Conservation (phyloP, 2,888 invertebrate genomes). For the Acleris holmiana region DNA sequence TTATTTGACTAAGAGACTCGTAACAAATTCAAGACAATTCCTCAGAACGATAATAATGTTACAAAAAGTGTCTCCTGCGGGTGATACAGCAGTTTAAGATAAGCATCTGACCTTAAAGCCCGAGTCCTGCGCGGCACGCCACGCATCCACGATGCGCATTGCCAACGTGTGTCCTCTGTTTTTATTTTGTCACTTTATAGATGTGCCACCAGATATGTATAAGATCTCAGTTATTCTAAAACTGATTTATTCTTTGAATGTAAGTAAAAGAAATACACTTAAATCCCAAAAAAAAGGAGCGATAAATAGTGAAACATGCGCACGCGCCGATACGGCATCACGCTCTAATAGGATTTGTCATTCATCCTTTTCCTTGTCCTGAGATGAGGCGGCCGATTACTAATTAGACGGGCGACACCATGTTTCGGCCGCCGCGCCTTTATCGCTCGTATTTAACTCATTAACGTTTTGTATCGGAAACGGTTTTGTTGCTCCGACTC, state of each 20-base stretch:
- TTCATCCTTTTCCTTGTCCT: conserved; percentile 69
- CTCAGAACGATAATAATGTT: conserved; percentile 73
- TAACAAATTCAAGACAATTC: conserved; percentile 62
- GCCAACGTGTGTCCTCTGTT: conserved; percentile 59
- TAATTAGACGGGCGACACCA: conserved; percentile 81
- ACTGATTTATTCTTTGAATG: conserved; percentile 29
- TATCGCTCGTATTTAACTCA: conserved; percentile 69
- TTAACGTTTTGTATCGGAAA: conserved; percentile 55
- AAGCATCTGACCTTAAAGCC: conserved; percentile 76
- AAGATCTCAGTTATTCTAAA: conserved; percentile 34
- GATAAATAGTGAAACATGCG: conserved; percentile 42
- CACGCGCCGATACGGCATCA: conserved; percentile 67
- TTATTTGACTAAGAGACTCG: not conserved
- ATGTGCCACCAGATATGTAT: conserved; percentile 39
- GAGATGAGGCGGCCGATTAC: conserved; percentile 78
- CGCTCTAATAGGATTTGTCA: conserved; percentile 71
- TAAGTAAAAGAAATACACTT: conserved; percentile 18
- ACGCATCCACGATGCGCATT: conserved; percentile 79
- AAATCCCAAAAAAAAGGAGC: conserved; percentile 27
- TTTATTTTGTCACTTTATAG: conserved; percentile 59
- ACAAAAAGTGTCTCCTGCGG: conserved; percentile 81
- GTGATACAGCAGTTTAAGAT: conserved; percentile 84
- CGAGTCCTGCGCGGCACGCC: conserved; percentile 71
- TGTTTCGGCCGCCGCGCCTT: conserved; percentile 72
- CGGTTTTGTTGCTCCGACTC: conserved; percentile 57